Evolutionary conservation across 2,888 invertebrate species (phyloP).

Genomic region (Eudasyphora cyanicolor): DNA sequence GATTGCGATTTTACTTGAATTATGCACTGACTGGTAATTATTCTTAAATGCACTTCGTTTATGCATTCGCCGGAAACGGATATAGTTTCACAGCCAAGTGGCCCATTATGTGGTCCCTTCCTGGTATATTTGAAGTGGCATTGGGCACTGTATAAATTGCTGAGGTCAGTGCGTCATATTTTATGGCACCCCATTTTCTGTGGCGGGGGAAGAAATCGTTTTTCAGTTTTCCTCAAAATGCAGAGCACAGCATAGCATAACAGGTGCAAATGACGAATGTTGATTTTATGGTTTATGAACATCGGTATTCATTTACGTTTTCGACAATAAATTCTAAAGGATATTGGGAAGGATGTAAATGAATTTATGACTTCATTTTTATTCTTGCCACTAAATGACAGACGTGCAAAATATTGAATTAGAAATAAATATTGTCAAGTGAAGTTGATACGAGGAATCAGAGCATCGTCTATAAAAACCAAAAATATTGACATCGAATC

Average conservation of each 20-base stretch:
- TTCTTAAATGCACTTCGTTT: conserved; percentile 67
- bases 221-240: conserved; percentile 21
- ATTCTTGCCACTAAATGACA: too few species aligned
- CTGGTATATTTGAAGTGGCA: too few species aligned
- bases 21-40: conserved; percentile 67
- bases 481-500: too few species aligned
- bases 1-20: conserved; percentile 59
- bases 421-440: too few species aligned
- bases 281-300: conserved; percentile 39
- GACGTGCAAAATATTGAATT: too few species aligned
- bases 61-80: conserved; percentile 59
- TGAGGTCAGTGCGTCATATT: conserved; percentile 43
- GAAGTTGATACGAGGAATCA: too few species aligned
- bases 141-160: conserved; percentile 54
- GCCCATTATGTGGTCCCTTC: too few species aligned
- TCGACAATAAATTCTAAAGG: conserved; percentile 21
- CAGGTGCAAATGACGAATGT: conserved; percentile 56
- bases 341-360: background rate
- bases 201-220: conserved; percentile 25
- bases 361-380: too few species aligned
- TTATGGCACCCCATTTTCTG: conserved; percentile 48
- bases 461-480: too few species aligned
- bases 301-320: conserved; percentile 21
- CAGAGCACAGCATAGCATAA: too few species aligned
- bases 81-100: conserved; percentile 39